Conservation (phyloP, 2,797 vertebrate genomes). For the Anniella stebbinsi region DNA sequence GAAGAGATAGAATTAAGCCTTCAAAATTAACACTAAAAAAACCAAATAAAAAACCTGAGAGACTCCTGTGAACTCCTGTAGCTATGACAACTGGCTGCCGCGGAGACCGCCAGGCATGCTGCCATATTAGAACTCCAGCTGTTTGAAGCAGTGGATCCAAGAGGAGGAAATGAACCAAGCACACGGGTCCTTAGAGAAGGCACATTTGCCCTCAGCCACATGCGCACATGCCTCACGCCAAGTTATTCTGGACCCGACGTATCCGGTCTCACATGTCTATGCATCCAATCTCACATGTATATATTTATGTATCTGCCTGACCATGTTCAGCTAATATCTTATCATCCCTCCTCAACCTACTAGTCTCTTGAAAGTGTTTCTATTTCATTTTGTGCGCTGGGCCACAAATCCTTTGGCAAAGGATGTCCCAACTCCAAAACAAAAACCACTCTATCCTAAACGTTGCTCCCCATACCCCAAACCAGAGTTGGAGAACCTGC, state of each 20-base stretch:
- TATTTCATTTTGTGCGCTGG: neutral
- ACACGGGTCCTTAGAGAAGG: neutral
- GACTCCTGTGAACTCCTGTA: slow-evolving; percentile 34
- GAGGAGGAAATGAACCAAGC: neutral
- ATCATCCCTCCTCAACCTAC: neutral
- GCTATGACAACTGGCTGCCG: slow-evolving; percentile 38
- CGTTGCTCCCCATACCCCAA: neutral
- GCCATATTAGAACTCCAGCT: slow-evolving; percentile 18
- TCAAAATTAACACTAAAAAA: slow-evolving; percentile 28
- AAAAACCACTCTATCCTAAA: neutral
- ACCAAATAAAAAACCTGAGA: slow-evolving; percentile 15
- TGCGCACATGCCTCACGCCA: neutral
- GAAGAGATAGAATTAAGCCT: slow-evolving; percentile 37
- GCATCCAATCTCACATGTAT: neutral
- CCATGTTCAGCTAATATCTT: neutral
- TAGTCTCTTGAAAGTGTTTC: neutral
- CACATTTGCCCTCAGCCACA: neutral
- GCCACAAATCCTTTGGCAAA: neutral
- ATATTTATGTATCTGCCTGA: neutral
- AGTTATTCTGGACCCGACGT: neutral
- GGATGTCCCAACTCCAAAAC: neutral
- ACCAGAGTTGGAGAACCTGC: neutral
- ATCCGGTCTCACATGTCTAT: no score
- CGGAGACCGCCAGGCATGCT: neutral
- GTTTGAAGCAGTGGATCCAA: slow-evolving; percentile 9